phyloP scores from a whole-genome alignment of 1,140 invertebrate species.

The Ridgeia piscesae region DNA sequence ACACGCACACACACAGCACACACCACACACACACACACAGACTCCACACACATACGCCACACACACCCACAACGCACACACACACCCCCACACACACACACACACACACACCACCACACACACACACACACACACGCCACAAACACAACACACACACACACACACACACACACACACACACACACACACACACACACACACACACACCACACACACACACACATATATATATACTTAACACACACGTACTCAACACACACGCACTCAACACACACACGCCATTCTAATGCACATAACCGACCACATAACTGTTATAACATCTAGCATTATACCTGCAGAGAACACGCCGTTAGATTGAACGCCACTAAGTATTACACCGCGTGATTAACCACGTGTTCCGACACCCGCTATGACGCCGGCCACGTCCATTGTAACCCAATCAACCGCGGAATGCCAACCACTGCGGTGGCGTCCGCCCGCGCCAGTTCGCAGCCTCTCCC shows the following conservation, averaged over 20 bases:
- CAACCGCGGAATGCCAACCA: background rate
- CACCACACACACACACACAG: too few species aligned
- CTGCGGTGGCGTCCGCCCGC: background rate
- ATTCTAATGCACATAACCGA: background rate
- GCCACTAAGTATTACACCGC: too few species aligned
- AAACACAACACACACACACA: slow-evolving; percentile 12
- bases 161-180: background rate
- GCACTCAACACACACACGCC: background rate
- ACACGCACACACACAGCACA: background rate
- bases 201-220: background rate
- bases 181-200: background rate
- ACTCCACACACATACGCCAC: too few species aligned
- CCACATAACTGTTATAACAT: background rate
- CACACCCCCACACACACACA: too few species aligned
- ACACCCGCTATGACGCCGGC: background rate
- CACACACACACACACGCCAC: background rate
- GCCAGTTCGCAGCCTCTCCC: background rate
- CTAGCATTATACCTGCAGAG: background rate
- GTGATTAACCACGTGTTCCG: background rate
- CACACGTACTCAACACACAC: background rate
- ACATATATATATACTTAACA: background rate
- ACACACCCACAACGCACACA: too few species aligned
- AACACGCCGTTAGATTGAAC: background rate
- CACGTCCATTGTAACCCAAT: background rate
- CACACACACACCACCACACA: background rate